Conservation (phyloP, 2,113 vertebrate species). For the Psittacara wagleri region DNA sequence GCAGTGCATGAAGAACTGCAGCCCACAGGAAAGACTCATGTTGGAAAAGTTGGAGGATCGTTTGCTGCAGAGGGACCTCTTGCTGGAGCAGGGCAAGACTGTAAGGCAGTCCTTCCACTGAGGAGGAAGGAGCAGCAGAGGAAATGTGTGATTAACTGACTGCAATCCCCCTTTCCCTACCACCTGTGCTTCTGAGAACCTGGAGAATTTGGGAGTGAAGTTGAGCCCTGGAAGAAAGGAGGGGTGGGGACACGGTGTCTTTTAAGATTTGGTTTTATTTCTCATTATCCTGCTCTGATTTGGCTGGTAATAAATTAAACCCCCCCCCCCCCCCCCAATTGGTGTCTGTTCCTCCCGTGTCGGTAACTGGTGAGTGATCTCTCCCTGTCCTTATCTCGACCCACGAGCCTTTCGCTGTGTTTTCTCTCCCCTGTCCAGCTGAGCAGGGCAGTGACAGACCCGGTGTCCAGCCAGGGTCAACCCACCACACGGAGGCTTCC, state of each 20-base stretch:
- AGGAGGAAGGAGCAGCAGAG: neutral
- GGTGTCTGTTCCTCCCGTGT: neutral
- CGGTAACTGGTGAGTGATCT: accelerated
- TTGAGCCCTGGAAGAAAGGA: too few relatives aligned
- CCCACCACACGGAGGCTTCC: neutral
- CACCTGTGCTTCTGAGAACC: neutral
- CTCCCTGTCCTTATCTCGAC: neutral
- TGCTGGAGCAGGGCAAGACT: neutral
- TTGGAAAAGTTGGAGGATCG: neutral
- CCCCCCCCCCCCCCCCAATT: too few relatives aligned
- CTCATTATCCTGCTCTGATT: neutral
- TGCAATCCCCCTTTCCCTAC: neutral
- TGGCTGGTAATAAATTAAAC: neutral
- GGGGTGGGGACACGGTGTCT: too few relatives aligned
- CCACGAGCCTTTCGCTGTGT: accelerated
- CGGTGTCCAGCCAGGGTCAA: neutral
- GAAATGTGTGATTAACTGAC: neutral
- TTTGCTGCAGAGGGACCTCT: neutral
- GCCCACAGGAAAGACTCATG: neutral
- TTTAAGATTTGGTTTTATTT: neutral
- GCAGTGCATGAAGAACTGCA: neutral
- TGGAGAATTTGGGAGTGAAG: neutral
- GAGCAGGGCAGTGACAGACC: neutral
- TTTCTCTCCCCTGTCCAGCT: neutral
- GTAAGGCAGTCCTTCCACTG: neutral